phyloP scores from a whole-genome alignment of 1,140 invertebrate species.

The Achatina immaculata region DNA sequence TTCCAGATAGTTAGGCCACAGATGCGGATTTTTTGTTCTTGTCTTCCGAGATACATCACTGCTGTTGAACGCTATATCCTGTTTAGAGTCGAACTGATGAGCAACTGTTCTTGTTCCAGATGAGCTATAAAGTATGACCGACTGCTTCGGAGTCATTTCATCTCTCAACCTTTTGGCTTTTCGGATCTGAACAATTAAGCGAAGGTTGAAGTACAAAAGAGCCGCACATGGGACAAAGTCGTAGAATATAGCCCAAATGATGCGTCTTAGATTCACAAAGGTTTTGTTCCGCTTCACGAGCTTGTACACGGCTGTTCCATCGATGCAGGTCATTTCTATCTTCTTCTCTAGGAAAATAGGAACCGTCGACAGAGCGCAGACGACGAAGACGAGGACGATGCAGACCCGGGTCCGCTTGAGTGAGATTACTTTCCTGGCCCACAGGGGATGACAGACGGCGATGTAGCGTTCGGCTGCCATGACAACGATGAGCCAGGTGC shows the following conservation, averaged over 20 bases:
- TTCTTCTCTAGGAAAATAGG: slow-evolving; percentile 62
- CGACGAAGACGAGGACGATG: slow-evolving; percentile 55
- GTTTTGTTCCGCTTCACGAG: slow-evolving; percentile 45
- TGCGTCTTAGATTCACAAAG: slow-evolving; percentile 46
- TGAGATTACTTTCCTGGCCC: slow-evolving; percentile 64
- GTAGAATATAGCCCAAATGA: slow-evolving; percentile 61
- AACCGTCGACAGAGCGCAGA: slow-evolving; percentile 57
- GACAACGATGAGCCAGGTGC: slow-evolving; percentile 67
- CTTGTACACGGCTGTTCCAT: slow-evolving; percentile 45
- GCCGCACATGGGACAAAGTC: slow-evolving; percentile 64
- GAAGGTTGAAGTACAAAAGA: slow-evolving; percentile 64
- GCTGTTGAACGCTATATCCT: not conserved
- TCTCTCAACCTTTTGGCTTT: slow-evolving; percentile 58
- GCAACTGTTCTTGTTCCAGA: not conserved
- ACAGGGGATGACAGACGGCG: slow-evolving; percentile 68
- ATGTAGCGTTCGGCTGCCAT: slow-evolving; percentile 68
- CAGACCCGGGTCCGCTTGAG: slow-evolving; percentile 59
- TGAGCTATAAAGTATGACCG: not conserved
- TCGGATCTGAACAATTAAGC: slow-evolving; percentile 63
- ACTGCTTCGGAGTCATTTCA: slow-evolving; percentile 52
- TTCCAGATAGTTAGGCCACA: no score
- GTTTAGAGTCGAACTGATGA: not conserved
- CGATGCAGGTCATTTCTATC: slow-evolving; percentile 44
- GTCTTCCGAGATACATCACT: no score
- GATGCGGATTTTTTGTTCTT: no score